Evolutionary conservation across 2,888 invertebrate species (phyloP).

Genomic region (Chrysotoxum bicinctum): DNA sequence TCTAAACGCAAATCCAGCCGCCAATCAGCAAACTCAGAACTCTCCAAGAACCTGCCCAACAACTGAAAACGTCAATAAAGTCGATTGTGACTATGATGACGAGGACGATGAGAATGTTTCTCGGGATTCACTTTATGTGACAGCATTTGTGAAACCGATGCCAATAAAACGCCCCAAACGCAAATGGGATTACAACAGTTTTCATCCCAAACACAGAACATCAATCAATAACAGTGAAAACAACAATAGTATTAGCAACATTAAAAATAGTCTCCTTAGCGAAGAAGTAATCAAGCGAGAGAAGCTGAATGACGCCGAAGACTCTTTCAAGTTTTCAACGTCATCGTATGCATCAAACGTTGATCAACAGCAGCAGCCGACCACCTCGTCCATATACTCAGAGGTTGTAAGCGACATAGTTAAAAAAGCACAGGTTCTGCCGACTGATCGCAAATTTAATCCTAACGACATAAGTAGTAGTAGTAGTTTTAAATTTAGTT

Average conservation of each 20-base stretch:
- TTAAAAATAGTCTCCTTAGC: slow-evolving; percentile 73
- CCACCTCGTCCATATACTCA: slow-evolving; percentile 45
- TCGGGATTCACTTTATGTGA: slow-evolving; percentile 53
- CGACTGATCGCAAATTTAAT: slow-evolving; percentile 51
- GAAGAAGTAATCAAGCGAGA: slow-evolving; percentile 76
- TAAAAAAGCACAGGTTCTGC: slow-evolving; percentile 48
- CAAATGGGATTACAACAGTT: slow-evolving; percentile 62
- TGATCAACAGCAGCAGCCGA: slow-evolving; percentile 46
- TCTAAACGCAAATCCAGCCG: slow-evolving; percentile 58
- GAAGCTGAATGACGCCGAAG: slow-evolving; percentile 74
- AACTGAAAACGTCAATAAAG: slow-evolving; percentile 66
- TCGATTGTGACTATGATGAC: slow-evolving; percentile 44
- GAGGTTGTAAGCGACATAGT: slow-evolving; percentile 43
- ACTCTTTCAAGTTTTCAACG: slow-evolving; percentile 42
- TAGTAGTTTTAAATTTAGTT: slow-evolving; percentile 72
- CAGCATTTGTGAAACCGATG: slow-evolving; percentile 75
- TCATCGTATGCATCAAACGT: slow-evolving; percentile 32
- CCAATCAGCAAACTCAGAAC: slow-evolving; percentile 57
- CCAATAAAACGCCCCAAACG: slow-evolving; percentile 74
- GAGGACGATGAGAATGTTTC: slow-evolving; percentile 68
- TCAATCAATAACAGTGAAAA: slow-evolving; percentile 65
- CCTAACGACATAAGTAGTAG: slow-evolving; percentile 67
- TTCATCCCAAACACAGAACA: slow-evolving; percentile 68
- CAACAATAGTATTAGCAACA: slow-evolving; percentile 74
- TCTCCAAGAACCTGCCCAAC: slow-evolving; percentile 65